phyloP scores from a whole-genome alignment of 2,888 invertebrate genomes.

The Acronicta psi region DNA sequence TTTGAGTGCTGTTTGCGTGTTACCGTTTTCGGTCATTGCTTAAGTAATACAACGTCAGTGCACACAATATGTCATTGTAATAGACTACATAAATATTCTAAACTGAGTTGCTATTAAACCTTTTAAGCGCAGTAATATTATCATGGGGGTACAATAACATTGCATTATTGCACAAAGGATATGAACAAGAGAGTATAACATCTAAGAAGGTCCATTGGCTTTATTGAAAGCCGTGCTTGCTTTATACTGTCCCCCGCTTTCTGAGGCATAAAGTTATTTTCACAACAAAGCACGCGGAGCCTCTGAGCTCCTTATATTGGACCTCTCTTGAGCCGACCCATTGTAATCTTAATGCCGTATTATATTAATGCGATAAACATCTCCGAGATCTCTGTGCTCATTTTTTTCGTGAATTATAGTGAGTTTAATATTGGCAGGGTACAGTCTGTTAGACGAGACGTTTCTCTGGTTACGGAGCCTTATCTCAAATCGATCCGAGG shows the following conservation, averaged over 20 bases:
- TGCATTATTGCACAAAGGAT: conserved; percentile 81
- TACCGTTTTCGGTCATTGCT: conserved; percentile 60
- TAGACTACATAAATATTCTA: conserved; percentile 48
- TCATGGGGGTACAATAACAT: conserved; percentile 67
- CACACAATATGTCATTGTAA: conserved; percentile 52
- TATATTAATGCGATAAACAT: conserved; percentile 89
- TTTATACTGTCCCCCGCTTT: conserved; percentile 80
- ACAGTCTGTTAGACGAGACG: conserved; percentile 67
- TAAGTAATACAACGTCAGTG: conserved; percentile 52
- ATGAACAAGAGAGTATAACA: conserved; percentile 75
- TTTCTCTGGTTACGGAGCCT: conserved; percentile 77
- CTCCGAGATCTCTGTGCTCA: conserved; percentile 78
- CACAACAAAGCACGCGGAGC: conserved; percentile 85
- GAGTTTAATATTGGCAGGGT: conserved; percentile 81
- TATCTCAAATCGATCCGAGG: conserved; percentile 77
- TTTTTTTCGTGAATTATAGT: conserved; percentile 78
- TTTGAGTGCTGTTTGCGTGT: conserved; percentile 58
- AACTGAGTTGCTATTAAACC: conserved; percentile 51
- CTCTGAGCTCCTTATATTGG: conserved; percentile 87
- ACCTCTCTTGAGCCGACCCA: conserved; percentile 86
- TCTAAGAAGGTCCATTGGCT: conserved; percentile 81
- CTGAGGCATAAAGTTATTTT: conserved; percentile 87
- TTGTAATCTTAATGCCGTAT: conserved; percentile 88
- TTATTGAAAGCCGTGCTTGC: conserved; percentile 83
- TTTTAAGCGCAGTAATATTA: conserved; percentile 52